Evolutionary conservation across 2,888 invertebrate genomes (phyloP).

Genomic region (Azorinus chamasolen): DNA sequence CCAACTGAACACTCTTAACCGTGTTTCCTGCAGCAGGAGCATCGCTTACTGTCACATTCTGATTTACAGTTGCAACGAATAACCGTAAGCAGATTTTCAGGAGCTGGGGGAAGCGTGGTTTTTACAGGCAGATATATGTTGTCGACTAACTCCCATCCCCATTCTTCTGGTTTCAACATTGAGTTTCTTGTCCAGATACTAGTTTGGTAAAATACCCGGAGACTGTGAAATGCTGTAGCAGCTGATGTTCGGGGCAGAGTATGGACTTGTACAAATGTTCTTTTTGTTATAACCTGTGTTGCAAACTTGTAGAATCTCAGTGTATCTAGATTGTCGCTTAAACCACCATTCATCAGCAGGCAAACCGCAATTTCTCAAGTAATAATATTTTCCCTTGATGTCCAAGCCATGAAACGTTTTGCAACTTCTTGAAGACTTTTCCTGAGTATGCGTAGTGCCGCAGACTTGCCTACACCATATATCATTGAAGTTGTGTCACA

Average conservation of each 20-base stretch:
- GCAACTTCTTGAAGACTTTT: neutral
- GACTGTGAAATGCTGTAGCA: slow-evolving; percentile 58
- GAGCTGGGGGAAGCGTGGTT: slow-evolving; percentile 55
- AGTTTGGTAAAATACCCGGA: slow-evolving; percentile 53
- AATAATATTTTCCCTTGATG: neutral
- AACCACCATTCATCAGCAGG: neutral
- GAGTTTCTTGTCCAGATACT: slow-evolving; percentile 49
- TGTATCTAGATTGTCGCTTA: neutral
- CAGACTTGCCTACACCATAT: slow-evolving; percentile 39
- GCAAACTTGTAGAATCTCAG: slow-evolving; percentile 22
- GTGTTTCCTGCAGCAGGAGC: slow-evolving; percentile 7
- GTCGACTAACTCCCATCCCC: slow-evolving; percentile 59
- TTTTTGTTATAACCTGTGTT: slow-evolving; percentile 24
- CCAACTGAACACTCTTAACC: slow-evolving; percentile 8
- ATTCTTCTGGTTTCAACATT: slow-evolving; percentile 38
- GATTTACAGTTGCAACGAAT: slow-evolving; percentile 63
- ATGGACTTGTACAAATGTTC: slow-evolving; percentile 36
- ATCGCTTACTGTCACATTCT: slow-evolving; percentile 42
- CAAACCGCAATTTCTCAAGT: neutral
- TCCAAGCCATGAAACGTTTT: neutral
- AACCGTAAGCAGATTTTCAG: slow-evolving; percentile 57
- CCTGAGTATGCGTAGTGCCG: slow-evolving; percentile 11
- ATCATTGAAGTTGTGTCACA: slow-evolving; percentile 61
- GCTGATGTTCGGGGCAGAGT: slow-evolving; percentile 57
- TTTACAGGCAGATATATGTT: slow-evolving; percentile 32